Base-by-base conservation (phyloP, 1,140 invertebrate species). In the Mylabris phalerata region DNA sequence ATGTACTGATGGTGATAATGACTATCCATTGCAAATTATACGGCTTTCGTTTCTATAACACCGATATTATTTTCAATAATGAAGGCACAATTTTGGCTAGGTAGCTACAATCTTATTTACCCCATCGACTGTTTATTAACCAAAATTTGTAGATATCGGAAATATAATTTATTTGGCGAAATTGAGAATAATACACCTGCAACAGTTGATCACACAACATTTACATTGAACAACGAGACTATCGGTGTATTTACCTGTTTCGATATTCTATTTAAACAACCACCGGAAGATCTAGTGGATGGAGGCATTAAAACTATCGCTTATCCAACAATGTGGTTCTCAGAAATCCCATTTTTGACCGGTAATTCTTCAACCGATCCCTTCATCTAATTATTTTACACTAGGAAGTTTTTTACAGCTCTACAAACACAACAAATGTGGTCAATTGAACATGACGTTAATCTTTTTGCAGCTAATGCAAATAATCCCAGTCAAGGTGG, bases 231-330 rank as follows among this genome's bases (percentile, higher is more conserved):
- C 0, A 89, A 92, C 70, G 93, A 93, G 66, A 84, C 84, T 10
- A 93, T 95, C 68, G 90, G 89, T 1, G 74, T 83, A 1, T 78
- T 90, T 26, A 85, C 82, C 46, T 89, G 88, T 61, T 89, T 90
- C 63, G 90, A 93, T 69, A 77, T 92, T 24, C 60, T 90, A 1
- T 86, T 86, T 67, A 63, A 80, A 32, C 67, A 76, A 2, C 89
- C 90, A 0, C 71, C 79, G 0, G 62, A 80, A 3, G 66, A 75
- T 19, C 68, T 87, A 3, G 76, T 84, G 0, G 66, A 78, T 32
- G 70, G 80, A 24, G 54, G 75, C 6, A 72, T 77, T 1, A 64
- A 90, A 1, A 80, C 75, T 7, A 84, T 92, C 66, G 71, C 89
- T 0, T 86, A 83, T 62, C 75, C 87, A 0, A 84, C 84, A 0